These are phyloP conservation scores for Syndactyla subalaris DNA, from an alignment of 2,797 vertebrate species.

Conservation along the genomic window DNA sequence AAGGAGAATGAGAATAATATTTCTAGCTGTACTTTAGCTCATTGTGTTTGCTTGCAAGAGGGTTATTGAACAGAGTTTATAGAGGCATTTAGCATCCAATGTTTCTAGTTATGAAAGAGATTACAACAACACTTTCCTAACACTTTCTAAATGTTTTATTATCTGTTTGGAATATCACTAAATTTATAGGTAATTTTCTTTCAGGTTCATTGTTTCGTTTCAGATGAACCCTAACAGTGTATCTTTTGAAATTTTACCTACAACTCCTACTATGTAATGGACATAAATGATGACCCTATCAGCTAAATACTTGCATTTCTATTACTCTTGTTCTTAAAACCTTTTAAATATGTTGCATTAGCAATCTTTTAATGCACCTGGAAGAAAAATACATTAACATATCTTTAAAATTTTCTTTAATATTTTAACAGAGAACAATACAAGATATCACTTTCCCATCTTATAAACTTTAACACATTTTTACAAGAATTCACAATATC, in stretches of 20 bases:
- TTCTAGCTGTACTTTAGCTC: background rate
- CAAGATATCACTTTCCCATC: background rate
- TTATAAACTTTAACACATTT: background rate
- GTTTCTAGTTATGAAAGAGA: background rate
- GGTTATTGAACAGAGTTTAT: background rate
- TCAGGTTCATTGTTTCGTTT: background rate
- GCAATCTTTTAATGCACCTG: background rate
- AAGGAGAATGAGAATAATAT: background rate
- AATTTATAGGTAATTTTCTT: background rate
- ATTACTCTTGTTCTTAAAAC: background rate
- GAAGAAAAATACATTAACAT: background rate
- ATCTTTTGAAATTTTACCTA: background rate
- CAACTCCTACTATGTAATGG: background rate
- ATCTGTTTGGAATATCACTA: background rate
- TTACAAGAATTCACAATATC: background rate
- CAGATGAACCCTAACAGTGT: background rate
- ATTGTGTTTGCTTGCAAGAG: background rate
- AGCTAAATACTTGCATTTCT: background rate
- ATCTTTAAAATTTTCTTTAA: background rate
- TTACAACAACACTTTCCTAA: background rate
- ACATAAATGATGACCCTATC: background rate
- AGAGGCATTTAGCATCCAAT: background rate
- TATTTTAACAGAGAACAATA: background rate
- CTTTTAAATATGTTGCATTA: background rate
- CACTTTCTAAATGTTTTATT: background rate